Base-by-base conservation (phyloP, 2,797 vertebrate genomes). In the Luscinia luscinia region DNA sequence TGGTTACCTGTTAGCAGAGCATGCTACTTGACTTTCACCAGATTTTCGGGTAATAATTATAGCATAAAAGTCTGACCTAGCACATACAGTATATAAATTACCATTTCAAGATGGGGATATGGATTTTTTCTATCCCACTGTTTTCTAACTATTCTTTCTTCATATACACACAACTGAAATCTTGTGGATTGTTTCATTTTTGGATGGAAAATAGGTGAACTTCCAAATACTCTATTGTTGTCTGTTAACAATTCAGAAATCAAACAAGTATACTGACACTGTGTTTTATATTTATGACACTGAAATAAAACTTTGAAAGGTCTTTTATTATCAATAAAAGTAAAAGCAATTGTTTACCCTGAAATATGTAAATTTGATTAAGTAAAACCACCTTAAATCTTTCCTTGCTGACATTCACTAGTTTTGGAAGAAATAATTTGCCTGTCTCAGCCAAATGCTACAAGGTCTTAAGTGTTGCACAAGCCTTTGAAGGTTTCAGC, bases 401-500 rank as follows among this genome's bases (percentile, higher is more conserved):
- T 87, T 48, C 26, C 8, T 49, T 57, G 55, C 45, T 88, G 73
- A n/a, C 62, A 38, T 72, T 89, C 14, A 6, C 30, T 76, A 38
- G 7, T 57, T 87, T 81, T 69, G 62, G n/a, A 78, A 62, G 36
- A 72, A 95, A 75, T 68, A 41, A 34, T 81, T 63, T 91, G 21
- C 62, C 40, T 58, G 40, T 49, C n/a, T 77, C 51, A 81, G 58
- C 52, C 70, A 86, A 84, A 68, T 84, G 57, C 26, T 79, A 46
- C 16, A 49, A 55, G 54, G 48, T 84, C 82, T 93, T 73, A 84
- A 92, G 77, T 55, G 34, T 52, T 43, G 41, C 0, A 1, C 57
- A 84, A 90, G 34, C 51, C 41, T 94, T 94, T 92, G 93, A 90
- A 85, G 87, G 51, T 82, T 95, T 92, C 68, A 90, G 63, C 54